A percentile compares a stretch with the other conserved stretches of the same genome.
Conservation (phyloP, 2,113 vertebrate species). For the Ceyx margarethae region DNA sequence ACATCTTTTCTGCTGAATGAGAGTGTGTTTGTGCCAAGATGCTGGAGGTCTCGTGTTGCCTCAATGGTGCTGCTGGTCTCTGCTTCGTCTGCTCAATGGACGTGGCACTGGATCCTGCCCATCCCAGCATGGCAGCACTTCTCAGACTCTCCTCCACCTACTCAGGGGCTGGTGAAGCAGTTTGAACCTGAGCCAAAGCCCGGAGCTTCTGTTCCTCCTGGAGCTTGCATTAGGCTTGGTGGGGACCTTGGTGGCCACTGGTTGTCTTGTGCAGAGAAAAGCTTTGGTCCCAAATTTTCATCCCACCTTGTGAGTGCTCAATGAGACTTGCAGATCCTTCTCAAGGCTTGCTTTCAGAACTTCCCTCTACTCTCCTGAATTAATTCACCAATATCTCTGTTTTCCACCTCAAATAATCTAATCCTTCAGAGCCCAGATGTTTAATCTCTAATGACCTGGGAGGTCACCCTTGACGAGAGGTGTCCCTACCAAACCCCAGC, state of each 20-base stretch:
- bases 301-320: not conserved
- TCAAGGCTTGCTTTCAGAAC: not conserved
- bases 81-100: accelerated
- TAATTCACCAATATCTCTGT: not conserved
- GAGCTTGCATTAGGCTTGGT: not conserved
- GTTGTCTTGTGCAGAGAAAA: not conserved
- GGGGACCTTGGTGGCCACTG: not conserved
- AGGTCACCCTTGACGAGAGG: accelerated
- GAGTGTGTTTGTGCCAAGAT: conserved; percentile 1
- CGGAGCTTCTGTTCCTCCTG: not conserved
- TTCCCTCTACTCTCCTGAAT: not conserved
- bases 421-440: not conserved
- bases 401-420: not conserved
- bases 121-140: not conserved
- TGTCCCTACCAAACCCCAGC: not conserved
- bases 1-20: conserved; percentile 34
- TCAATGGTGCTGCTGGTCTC: not conserved
- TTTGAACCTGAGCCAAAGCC: not conserved
- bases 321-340: not conserved
- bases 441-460: accelerated
- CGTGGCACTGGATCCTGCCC: not conserved
- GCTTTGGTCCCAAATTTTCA: not conserved
- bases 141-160: not conserved
- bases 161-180: not conserved
- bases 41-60: not conserved